Evolutionary conservation across 2,113 vertebrate species (phyloP).

Genomic region (Terrapene triunguis): DNA sequence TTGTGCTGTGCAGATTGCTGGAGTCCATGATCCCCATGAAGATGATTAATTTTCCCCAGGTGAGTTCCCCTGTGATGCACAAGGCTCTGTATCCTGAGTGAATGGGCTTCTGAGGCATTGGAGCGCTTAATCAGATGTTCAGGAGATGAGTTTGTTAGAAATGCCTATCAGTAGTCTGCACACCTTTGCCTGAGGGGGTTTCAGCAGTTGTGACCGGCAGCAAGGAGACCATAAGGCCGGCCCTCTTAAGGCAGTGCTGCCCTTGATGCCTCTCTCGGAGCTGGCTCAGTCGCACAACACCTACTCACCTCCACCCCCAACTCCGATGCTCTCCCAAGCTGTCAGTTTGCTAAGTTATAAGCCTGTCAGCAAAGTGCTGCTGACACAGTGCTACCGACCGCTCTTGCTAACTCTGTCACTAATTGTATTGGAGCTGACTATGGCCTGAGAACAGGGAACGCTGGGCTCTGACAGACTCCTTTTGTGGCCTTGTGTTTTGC

Average conservation of each 20-base stretch:
- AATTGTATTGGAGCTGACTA: not conserved
- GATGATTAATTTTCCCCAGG: conserved; percentile 98
- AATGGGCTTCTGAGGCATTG: not conserved
- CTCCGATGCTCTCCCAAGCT: not conserved
- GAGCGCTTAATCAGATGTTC: not conserved
- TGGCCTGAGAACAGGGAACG: not conserved
- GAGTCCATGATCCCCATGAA: conserved; percentile 96
- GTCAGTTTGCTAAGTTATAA: not conserved
- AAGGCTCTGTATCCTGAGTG: not conserved
- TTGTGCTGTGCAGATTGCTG: conserved; percentile 84
- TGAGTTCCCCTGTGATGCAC: conserved; percentile 71
- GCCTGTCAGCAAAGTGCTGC: not conserved
- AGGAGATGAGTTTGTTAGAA: not conserved
- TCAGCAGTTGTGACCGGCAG: not conserved
- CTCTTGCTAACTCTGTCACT: not conserved
- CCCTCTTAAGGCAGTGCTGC: not conserved
- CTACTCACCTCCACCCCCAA: not conserved
- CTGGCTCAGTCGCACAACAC: not conserved
- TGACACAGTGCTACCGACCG: not conserved
- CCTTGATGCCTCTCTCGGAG: not conserved
- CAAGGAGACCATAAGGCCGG: not conserved
- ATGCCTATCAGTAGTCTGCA: not conserved
- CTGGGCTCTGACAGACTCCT: not conserved
- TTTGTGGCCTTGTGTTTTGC: not conserved
- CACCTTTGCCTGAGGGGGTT: not conserved